Evolutionary conservation across 2,888 invertebrate species (phyloP).

Genomic region (Conomelus anceps): DNA sequence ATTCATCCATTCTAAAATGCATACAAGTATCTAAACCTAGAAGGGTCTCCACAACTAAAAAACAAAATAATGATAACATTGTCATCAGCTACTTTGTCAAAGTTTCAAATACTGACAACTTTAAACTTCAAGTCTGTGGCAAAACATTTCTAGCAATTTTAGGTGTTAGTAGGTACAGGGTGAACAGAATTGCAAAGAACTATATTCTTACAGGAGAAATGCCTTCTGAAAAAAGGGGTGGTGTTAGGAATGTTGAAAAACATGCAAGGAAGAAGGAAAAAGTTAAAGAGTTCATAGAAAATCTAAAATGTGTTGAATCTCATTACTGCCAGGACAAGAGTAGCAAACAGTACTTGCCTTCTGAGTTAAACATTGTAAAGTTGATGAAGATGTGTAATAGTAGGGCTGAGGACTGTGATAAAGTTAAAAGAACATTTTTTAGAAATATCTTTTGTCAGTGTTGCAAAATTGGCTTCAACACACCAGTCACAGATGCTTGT

Average conservation of each 20-base stretch:
- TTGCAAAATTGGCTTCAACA: conserved; percentile 16
- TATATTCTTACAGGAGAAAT: conserved; percentile 5
- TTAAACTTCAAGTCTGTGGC: conserved; percentile 19
- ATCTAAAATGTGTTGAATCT: conserved; percentile 12
- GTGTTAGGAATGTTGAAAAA: conserved; percentile 5
- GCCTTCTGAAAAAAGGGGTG: conserved; percentile 18
- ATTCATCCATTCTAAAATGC: conserved; percentile 15
- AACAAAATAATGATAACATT: background rate
- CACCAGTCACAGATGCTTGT: conserved; percentile 17
- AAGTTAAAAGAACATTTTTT: conserved; percentile 19
- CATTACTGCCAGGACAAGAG: conserved; percentile 14
- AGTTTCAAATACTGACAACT: conserved; percentile 9
- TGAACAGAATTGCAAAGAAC: conserved; percentile 12
- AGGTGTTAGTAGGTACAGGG: conserved; percentile 10
- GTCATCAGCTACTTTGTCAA: conserved; percentile 12
- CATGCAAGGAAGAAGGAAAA: conserved; percentile 14
- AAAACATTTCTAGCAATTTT: conserved; percentile 15
- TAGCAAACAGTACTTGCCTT: conserved; percentile 15
- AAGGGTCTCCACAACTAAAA: conserved; percentile 4
- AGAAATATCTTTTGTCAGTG: conserved; percentile 16
- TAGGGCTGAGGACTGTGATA: background rate
- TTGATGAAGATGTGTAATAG: conserved; percentile 8
- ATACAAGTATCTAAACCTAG: conserved; percentile 2
- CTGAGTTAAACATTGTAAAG: conserved; percentile 15
- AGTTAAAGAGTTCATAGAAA: conserved; percentile 19